phyloP scores from a whole-genome alignment of 2,797 vertebrate species.

The Rhyacichthys aspro region DNA sequence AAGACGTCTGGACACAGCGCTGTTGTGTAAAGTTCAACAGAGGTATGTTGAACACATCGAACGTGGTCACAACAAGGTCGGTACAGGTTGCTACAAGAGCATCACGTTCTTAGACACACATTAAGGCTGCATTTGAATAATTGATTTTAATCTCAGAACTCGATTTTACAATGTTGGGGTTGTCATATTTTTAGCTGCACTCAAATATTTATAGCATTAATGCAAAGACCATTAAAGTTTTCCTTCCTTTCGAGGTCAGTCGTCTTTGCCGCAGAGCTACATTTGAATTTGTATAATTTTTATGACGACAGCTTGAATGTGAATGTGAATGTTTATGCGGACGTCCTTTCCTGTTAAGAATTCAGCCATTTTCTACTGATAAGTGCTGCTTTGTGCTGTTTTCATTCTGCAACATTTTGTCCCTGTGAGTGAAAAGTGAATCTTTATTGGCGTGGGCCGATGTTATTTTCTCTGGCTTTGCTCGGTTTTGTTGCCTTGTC shows the following conservation, averaged over 20 bases:
- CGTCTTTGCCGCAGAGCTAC: slow-evolving; percentile 2
- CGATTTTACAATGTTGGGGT: slow-evolving; percentile 5
- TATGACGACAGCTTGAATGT: neutral
- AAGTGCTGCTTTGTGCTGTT: neutral
- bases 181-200: slow-evolving; percentile 52
- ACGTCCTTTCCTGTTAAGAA: neutral
- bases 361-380: neutral
- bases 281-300: slow-evolving; percentile 8
- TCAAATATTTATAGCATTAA: slow-evolving; percentile 60
- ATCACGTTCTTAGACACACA: too few relatives aligned
- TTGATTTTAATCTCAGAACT: slow-evolving; percentile 2
- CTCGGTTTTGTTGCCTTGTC: slow-evolving; percentile 48
- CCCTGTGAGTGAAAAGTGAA: slow-evolving; percentile 20
- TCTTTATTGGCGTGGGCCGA: slow-evolving; percentile 13
- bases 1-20: slow-evolving; percentile 5
- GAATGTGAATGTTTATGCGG: neutral
- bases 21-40: slow-evolving; percentile 17
- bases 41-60: neutral
- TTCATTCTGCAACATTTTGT: slow-evolving; percentile 1
- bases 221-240: slow-evolving; percentile 50
- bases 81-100: neutral
- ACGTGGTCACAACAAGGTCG: neutral
- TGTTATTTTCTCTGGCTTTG: slow-evolving; percentile 31
- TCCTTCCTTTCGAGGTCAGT: slow-evolving; percentile 2
- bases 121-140: neutral